A percentile compares a stretch with the other conserved stretches of the same genome.
Conservation (phyloP, 1,140 invertebrate species). For the Drosophila sucinea region DNA sequence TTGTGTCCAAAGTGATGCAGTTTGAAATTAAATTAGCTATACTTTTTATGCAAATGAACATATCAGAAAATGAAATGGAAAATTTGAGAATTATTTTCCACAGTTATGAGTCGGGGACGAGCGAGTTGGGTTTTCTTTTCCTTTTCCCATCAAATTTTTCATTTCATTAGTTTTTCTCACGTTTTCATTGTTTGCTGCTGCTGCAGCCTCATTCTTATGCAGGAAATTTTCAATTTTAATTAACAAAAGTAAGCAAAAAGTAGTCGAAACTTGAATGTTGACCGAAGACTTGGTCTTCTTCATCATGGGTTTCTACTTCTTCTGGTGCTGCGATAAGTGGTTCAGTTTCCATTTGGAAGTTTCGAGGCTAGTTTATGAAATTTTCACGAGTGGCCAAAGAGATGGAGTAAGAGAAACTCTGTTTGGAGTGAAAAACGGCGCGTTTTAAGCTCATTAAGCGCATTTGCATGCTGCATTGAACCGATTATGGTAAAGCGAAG, state of each 20-base stretch:
- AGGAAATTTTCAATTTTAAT: conserved; percentile 51
- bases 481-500: conserved; percentile 43
- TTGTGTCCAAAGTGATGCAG: conserved; percentile 11
- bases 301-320: background rate
- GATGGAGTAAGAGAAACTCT: background rate
- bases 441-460: conserved; percentile 60
- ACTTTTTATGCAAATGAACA: conserved; percentile 8
- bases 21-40: conserved; percentile 39
- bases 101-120: background rate
- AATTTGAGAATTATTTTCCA: background rate
- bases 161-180: conserved; percentile 47
- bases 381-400: conserved; percentile 26
- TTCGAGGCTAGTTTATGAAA: conserved; percentile 39
- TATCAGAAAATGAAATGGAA: conserved; percentile 8
- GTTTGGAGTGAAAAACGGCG: conserved; percentile 13
- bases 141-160: conserved; percentile 29
- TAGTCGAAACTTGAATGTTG: conserved; percentile 5
- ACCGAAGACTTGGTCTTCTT: conserved; percentile 31
- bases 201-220: conserved; percentile 11
- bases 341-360: conserved; percentile 5
- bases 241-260: conserved; percentile 44
- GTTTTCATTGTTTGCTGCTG: conserved; percentile 41
- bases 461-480: conserved; percentile 47
- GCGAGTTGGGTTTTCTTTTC: background rate
- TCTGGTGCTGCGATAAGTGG: conserved; percentile 27